phyloP scores from a whole-genome alignment of 2,888 invertebrate genomes.

The Crematogaster levior region DNA sequence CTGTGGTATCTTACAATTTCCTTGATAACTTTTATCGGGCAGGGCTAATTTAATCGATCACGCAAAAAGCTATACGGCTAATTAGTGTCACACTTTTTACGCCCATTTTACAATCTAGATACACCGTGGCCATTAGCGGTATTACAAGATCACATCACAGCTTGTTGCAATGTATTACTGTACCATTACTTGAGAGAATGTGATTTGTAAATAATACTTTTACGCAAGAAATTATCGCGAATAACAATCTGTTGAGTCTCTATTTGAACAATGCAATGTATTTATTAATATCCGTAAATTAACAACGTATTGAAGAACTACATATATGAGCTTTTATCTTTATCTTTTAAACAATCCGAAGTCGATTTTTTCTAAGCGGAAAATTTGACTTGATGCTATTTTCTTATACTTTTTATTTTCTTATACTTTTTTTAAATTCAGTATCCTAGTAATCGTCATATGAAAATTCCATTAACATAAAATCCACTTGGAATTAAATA shows the following conservation, averaged over 20 bases:
- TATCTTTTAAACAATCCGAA: background rate
- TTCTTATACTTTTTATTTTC: background rate
- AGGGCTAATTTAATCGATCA: constrained; percentile 48
- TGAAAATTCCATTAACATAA: background rate
- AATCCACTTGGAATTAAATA: no score
- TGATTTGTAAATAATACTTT: constrained; percentile 39
- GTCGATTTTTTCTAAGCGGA: background rate
- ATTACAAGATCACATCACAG: constrained; percentile 49
- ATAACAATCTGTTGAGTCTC: background rate
- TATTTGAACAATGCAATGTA: background rate
- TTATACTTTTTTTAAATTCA: background rate
- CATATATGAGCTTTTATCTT: background rate
- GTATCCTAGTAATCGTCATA: background rate
- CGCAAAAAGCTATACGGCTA: constrained; percentile 42
- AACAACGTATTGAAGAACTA: background rate
- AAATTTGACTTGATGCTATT: background rate
- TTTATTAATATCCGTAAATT: constrained; percentile 5
- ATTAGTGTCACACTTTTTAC: constrained; percentile 48
- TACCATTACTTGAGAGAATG: constrained; percentile 15
- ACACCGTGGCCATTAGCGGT: constrained; percentile 29
- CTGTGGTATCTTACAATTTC: constrained; percentile 42
- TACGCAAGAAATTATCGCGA: background rate
- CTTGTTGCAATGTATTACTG: constrained; percentile 38
- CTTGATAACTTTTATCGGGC: constrained; percentile 46
- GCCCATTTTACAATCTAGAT: constrained; percentile 47